Conservation (phyloP, 2,113 vertebrate species). For the Chaetura pelagica region DNA sequence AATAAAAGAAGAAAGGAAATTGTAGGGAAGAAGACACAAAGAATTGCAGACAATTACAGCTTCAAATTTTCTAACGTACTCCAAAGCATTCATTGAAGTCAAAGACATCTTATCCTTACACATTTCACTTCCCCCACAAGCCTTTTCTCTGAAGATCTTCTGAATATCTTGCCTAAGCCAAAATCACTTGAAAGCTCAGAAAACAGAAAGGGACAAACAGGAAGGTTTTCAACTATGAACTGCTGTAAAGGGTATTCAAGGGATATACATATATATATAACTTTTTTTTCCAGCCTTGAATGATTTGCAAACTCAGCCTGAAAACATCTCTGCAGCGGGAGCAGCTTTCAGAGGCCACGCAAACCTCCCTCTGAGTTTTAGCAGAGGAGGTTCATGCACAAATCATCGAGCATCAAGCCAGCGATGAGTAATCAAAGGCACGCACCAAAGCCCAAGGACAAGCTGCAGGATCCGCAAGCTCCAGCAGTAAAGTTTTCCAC, state of each 20-base stretch:
- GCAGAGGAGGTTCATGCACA: conserved; percentile 12
- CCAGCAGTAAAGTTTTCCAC: conserved; percentile 44
- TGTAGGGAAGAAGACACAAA: neutral
- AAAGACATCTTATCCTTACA: conserved; percentile 30
- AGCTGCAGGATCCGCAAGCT: conserved; percentile 57
- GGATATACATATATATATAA: neutral
- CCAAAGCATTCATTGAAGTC: conserved; percentile 6
- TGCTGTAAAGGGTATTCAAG: neutral
- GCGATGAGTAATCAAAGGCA: conserved; percentile 65
- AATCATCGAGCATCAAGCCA: conserved; percentile 45
- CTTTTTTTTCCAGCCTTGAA: conserved; percentile 18
- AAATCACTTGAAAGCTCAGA: conserved; percentile 35
- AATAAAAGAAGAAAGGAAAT: conserved; percentile 8
- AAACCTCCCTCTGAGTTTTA: neutral
- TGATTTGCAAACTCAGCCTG: conserved; percentile 47
- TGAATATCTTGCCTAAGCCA: neutral
- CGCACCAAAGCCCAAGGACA: neutral
- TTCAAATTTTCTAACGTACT: neutral
- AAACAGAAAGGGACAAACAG: conserved; percentile 30
- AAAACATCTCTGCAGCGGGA: neutral
- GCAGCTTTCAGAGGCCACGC: neutral
- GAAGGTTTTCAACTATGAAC: neutral
- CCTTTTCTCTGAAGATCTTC: conserved; percentile 12
- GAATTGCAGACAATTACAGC: neutral
- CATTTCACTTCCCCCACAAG: neutral